Conservation (phyloP, 2,888 invertebrate genomes). For the Camponotus fellah region DNA sequence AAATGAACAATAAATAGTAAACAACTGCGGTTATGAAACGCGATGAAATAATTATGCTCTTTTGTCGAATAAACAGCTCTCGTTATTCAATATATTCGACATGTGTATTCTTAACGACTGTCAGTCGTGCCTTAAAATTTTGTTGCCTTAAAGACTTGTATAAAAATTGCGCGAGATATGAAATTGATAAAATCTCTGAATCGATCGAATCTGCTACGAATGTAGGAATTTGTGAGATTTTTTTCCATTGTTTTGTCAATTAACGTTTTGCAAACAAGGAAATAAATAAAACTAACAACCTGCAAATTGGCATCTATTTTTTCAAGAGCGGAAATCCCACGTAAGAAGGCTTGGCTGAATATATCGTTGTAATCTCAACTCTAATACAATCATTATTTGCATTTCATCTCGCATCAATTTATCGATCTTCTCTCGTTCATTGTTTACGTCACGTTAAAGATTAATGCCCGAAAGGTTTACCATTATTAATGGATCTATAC, state of each 20-base stretch:
- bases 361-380: not conserved
- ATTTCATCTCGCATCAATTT: slow-evolving; percentile 2
- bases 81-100: slow-evolving; percentile 1
- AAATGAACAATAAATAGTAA: slow-evolving; percentile 7
- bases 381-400: not conserved
- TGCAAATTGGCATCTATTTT: not conserved
- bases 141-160: not conserved
- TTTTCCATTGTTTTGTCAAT: not conserved
- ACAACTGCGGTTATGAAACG: slow-evolving; percentile 10
- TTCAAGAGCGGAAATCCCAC: no score
- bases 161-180: not conserved
- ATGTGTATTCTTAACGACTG: not conserved
- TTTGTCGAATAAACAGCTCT: not conserved
- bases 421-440: not conserved
- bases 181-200: not conserved
- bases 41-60: not conserved
- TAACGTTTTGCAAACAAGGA: not conserved
- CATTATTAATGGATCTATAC: slow-evolving; percentile 17
- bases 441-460: slow-evolving; percentile 12
- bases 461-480: not conserved
- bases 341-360: not conserved
- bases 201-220: not conserved
- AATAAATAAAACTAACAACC: not conserved
- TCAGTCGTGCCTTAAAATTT: not conserved
- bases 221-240: not conserved